Percentiles rank a stretch among this genome's conserved stretches.
Evolutionary conservation across 2,888 invertebrate species (phyloP).

Genomic region (Perdita meconis): DNA sequence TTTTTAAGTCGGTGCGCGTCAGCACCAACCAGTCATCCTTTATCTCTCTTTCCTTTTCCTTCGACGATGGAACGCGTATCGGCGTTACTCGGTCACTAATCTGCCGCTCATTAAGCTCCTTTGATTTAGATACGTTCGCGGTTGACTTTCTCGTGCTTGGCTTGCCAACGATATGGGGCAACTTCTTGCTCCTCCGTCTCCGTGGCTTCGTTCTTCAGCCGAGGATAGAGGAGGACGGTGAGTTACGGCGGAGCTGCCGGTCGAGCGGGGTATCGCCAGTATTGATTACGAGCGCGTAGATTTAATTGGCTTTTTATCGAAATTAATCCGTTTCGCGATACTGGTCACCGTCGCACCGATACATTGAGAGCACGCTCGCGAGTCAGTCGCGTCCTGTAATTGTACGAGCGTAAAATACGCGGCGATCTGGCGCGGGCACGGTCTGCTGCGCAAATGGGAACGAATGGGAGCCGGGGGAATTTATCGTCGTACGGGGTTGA

Average conservation of each 20-base stretch:
- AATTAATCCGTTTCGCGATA: constrained; percentile 65
- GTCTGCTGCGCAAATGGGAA: neutral
- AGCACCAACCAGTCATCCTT: constrained; percentile 31
- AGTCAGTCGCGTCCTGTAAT: constrained; percentile 44
- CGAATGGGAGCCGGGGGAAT: constrained; percentile 28
- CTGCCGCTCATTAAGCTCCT: constrained; percentile 72
- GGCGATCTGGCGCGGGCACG: neutral
- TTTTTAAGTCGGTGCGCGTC: constrained; percentile 23
- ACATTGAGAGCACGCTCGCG: neutral
- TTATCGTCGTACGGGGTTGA: neutral
- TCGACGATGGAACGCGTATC: constrained; percentile 53
- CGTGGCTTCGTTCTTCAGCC: constrained; percentile 3
- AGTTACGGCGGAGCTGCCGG: constrained; percentile 38
- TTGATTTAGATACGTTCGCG: constrained; percentile 68
- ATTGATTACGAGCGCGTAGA: constrained; percentile 66
- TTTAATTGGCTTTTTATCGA: constrained; percentile 74
- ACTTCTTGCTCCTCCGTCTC: constrained; percentile 26
- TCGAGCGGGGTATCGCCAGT: constrained; percentile 51
- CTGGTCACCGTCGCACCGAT: constrained; percentile 36
- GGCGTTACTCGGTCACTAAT: constrained; percentile 66
- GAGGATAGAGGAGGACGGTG: constrained; percentile 23
- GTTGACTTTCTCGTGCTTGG: constrained; percentile 25
- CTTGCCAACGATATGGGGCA: constrained; percentile 53
- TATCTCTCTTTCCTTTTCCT: constrained; percentile 7
- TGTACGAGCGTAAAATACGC: constrained; percentile 27